phyloP scores from a whole-genome alignment of 2,113 vertebrate species.

The Trichomycterus rosablanca region DNA sequence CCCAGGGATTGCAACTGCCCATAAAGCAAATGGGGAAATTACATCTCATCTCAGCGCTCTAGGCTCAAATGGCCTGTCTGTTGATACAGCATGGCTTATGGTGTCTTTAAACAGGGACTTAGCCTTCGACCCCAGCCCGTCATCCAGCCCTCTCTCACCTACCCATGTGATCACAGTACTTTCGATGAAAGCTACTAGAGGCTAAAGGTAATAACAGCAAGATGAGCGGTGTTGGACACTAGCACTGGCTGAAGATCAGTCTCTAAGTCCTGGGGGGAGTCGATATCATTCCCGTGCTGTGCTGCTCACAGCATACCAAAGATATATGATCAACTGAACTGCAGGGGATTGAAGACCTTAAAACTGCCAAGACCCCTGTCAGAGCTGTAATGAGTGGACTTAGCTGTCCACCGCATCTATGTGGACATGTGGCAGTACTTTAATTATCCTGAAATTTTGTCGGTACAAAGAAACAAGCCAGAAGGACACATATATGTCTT shows the following conservation, averaged over 20 bases:
- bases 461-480: neutral
- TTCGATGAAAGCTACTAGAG: conserved; percentile 58
- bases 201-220: conserved; percentile 46
- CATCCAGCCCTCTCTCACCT: neutral
- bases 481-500: conserved; percentile 15
- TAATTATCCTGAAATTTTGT: conserved; percentile 13
- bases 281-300: conserved; percentile 4
- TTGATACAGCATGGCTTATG: conserved; percentile 66
- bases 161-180: conserved; percentile 10
- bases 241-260: conserved; percentile 31
- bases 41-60: conserved; percentile 65
- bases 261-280: conserved; percentile 8
- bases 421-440: conserved; percentile 5
- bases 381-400: conserved; percentile 4
- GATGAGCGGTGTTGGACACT: conserved; percentile 6
- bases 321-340: conserved; percentile 3
- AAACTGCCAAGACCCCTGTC: conserved; percentile 22
- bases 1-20: conserved; percentile 69
- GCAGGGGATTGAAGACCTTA: conserved; percentile 12
- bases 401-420: conserved; percentile 1
- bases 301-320: conserved; percentile 19
- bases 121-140: conserved; percentile 60
- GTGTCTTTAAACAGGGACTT: conserved; percentile 73
- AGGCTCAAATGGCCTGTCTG: conserved; percentile 69
- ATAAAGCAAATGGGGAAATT: conserved; percentile 75